Evolutionary conservation across 2,113 vertebrate species (phyloP).

Genomic region (Datnioides undecimradiatus): DNA sequence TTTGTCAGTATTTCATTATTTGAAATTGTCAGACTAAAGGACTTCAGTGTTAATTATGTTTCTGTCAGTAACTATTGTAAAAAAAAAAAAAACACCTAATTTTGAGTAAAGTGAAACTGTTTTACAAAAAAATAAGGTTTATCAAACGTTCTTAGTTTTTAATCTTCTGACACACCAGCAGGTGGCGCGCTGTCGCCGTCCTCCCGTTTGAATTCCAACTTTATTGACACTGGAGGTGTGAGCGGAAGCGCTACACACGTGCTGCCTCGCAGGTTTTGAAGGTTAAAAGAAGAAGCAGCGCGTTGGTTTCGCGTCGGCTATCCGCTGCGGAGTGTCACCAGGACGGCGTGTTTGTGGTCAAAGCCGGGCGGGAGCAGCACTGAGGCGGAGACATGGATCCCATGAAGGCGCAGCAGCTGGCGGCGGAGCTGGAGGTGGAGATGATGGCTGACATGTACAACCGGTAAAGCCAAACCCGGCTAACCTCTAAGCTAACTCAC

Average conservation of each 20-base stretch:
- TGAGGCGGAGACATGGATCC: conserved; percentile 88
- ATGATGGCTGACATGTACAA: conserved; percentile 99
- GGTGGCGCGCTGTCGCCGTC: conserved; percentile 28
- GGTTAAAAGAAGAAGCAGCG: conserved; percentile 71
- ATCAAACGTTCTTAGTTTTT: no score
- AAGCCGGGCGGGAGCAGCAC: not conserved
- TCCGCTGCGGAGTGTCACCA: conserved; percentile 8
- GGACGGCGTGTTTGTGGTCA: conserved; percentile 12
- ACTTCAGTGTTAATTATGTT: not conserved
- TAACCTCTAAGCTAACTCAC: conserved; percentile 8
- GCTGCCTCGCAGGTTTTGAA: conserved; percentile 72
- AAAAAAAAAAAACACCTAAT: not conserved
- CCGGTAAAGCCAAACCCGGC: conserved; percentile 83
- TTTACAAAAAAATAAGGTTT: no score
- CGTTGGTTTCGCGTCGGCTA: not conserved
- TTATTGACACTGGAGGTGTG: conserved; percentile 76
- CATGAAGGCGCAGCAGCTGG: conserved; percentile 93
- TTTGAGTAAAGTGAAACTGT: no score
- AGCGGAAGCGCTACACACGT: conserved; percentile 64
- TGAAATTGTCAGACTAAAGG: not conserved
- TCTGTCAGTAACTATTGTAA: not conserved
- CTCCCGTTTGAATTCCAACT: conserved; percentile 62
- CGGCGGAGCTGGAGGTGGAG: conserved; percentile 96
- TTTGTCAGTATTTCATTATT: conserved; percentile 10
- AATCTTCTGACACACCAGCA: not conserved